Conservation (phyloP, 2,888 invertebrate genomes). For the Folsomia candida region DNA sequence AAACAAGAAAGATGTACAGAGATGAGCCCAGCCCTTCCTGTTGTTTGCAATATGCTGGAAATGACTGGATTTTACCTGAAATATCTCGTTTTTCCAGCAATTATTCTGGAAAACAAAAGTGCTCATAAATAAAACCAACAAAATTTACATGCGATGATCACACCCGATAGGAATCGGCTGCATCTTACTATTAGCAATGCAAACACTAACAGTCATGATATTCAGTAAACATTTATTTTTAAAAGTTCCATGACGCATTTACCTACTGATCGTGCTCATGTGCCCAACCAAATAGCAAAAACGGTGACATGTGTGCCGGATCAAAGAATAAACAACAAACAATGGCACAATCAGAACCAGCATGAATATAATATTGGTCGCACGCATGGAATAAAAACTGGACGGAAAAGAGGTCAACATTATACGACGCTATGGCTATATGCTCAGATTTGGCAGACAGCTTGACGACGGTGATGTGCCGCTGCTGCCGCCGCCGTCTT, state of each 20-base stretch:
- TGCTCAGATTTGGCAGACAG: not conserved
- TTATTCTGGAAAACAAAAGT: too few species aligned
- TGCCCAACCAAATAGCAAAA: not conserved
- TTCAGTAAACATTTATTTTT: not conserved
- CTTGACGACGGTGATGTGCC: not conserved
- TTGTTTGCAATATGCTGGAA: not conserved
- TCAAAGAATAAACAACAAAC: too few species aligned
- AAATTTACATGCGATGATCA: too few species aligned
- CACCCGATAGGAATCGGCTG: not conserved
- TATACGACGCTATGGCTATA: not conserved
- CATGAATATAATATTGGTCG: not conserved
- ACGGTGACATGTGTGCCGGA: too few species aligned
- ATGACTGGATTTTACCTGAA: not conserved
- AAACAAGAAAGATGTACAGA: not conserved
- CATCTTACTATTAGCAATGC: not conserved
- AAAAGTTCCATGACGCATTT: not conserved
- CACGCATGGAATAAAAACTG: not conserved
- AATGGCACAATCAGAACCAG: not conserved
- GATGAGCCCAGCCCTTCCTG: not conserved
- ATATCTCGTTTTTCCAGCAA: not conserved
- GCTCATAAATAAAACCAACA: too few species aligned
- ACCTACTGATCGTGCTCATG: not conserved
- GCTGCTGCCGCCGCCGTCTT: not conserved
- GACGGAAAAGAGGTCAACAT: not conserved
- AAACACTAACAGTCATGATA: not conserved